These are phyloP conservation scores for Pagetopsis macropterus DNA, from an alignment of 2,797 vertebrate species.

Conservation along the genomic window DNA sequence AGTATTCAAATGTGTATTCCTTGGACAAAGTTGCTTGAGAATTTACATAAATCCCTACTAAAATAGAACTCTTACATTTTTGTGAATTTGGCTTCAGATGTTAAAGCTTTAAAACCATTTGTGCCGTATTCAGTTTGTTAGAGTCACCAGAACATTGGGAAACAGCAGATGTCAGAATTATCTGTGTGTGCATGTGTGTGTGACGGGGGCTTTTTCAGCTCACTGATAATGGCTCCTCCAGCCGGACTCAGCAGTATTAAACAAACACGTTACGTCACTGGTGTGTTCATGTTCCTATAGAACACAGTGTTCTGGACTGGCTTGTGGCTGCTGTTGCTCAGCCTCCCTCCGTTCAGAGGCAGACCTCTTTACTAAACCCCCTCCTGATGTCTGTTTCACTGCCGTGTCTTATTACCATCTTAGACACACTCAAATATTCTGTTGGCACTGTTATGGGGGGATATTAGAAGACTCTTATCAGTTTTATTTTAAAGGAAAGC, in stretches of 20 bases:
- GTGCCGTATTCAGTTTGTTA: neutral
- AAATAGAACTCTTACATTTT: too few relatives aligned
- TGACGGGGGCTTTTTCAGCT: slow-evolving; percentile 22
- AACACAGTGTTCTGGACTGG: slow-evolving; percentile 21
- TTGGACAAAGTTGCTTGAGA: too few relatives aligned
- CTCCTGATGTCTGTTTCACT: neutral
- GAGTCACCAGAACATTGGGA: neutral
- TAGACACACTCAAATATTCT: neutral
- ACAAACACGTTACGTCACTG: slow-evolving; percentile 22
- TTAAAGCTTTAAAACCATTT: neutral
- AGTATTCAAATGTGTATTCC: too few relatives aligned
- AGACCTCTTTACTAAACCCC: neutral
- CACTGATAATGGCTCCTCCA: slow-evolving; percentile 45
- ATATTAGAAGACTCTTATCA: too few relatives aligned
- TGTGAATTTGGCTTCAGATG: neutral
- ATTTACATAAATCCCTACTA: too few relatives aligned
- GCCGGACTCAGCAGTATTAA: slow-evolving; percentile 49
- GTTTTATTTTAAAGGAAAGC: too few relatives aligned
- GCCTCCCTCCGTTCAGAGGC: neutral
- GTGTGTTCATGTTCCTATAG: slow-evolving; percentile 9
- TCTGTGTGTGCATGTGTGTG: neutral
- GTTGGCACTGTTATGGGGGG: too few relatives aligned
- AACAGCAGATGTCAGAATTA: neutral
- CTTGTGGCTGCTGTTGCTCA: slow-evolving; percentile 3
- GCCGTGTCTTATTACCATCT: neutral